These are phyloP conservation scores for Indicator indicator DNA, from an alignment of 2,113 vertebrate species.

Conservation along the genomic window DNA sequence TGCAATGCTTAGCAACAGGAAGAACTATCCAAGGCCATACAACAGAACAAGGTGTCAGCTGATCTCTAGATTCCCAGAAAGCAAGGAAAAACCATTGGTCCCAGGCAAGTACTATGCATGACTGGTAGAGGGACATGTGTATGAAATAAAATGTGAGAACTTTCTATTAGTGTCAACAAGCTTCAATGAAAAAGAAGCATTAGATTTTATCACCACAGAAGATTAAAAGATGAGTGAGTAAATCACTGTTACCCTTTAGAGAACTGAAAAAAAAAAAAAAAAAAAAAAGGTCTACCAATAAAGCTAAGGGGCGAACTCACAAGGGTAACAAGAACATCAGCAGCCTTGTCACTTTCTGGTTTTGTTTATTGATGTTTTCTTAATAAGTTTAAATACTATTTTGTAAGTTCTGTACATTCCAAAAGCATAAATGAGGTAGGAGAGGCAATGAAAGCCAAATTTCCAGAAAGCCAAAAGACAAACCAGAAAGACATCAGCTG, in stretches of 20 bases:
- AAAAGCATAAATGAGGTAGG: not conserved
- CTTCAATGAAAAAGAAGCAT: not conserved
- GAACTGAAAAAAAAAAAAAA: not conserved
- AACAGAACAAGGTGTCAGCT: not conserved
- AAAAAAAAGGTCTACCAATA: not conserved
- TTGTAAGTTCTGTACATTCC: not conserved
- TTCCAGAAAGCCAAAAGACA: not conserved
- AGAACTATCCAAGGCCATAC: not conserved
- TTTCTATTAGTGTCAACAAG: not conserved
- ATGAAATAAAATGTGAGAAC: not conserved
- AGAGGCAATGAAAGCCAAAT: not conserved
- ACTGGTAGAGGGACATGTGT: accelerated
- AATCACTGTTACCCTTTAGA: not conserved
- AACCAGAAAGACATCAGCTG: not conserved
- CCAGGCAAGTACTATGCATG: not conserved
- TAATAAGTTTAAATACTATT: not conserved
- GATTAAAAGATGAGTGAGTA: not conserved
- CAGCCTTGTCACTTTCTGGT: not conserved
- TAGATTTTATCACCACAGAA: not conserved
- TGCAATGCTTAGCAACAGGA: not conserved
- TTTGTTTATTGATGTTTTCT: too few relatives aligned
- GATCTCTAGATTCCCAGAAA: not conserved
- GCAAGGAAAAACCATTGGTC: not conserved
- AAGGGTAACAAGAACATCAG: not conserved
- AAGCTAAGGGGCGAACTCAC: not conserved